Evolutionary conservation across 1,140 invertebrate species (phyloP).

Genomic region (Aphelenchoides avenae): DNA sequence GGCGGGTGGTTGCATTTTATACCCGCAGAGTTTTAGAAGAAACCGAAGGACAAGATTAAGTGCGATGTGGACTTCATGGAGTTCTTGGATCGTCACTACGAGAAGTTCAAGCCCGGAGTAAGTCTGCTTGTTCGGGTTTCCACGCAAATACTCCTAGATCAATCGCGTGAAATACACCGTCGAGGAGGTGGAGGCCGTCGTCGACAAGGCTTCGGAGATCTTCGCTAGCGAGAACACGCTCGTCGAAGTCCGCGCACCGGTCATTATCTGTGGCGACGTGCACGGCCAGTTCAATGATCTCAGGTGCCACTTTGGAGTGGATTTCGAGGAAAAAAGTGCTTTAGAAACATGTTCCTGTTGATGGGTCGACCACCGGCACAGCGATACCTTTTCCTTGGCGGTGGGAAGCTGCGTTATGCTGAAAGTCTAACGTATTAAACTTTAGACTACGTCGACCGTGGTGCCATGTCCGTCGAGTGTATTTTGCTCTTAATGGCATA

Average conservation of each 20-base stretch:
- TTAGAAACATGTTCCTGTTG: slow-evolving; percentile 30
- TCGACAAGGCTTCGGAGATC: slow-evolving; percentile 69
- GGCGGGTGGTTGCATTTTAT: too few species aligned
- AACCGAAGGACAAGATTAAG: slow-evolving; percentile 6
- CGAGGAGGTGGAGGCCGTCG: slow-evolving; percentile 4
- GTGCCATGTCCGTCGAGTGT: neutral
- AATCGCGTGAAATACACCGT: slow-evolving; percentile 6
- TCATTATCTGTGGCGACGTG: slow-evolving; percentile 97
- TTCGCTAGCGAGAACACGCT: slow-evolving; percentile 97
- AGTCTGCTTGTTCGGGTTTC: slow-evolving; percentile 1
- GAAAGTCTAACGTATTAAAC: neutral
- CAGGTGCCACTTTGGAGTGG: too few species aligned
- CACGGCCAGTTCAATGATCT: slow-evolving; percentile 96
- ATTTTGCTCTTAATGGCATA: too few species aligned
- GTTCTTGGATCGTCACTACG: neutral
- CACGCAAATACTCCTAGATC: neutral
- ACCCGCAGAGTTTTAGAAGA: too few species aligned
- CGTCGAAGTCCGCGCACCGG: slow-evolving; percentile 91
- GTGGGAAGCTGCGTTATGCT: too few species aligned
- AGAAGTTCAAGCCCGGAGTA: neutral
- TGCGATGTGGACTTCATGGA: neutral
- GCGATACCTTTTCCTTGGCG: slow-evolving; percentile 33
- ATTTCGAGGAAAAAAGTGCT: too few species aligned
- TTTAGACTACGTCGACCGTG: slow-evolving; percentile 14
- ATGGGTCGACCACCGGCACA: slow-evolving; percentile 27